Base-by-base conservation (phyloP, 1,140 invertebrate genomes). In the Pogonus chalceus region DNA sequence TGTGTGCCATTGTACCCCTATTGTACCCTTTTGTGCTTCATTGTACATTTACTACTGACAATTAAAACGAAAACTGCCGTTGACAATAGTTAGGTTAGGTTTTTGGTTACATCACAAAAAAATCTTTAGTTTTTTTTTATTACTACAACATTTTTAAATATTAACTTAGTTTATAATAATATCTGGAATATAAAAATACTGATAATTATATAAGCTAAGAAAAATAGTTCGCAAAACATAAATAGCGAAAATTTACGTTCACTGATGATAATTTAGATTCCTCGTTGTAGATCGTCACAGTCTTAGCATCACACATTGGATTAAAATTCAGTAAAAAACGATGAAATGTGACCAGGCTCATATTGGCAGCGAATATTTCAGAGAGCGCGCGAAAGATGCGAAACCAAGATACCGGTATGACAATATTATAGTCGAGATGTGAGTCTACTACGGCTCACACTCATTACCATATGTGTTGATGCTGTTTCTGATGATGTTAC, bases 161-260 rank as follows among this genome's bases (percentile, higher is more conserved):
- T n/a, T n/a, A n/a, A n/a, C n/a, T n/a, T n/a, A n/a, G n/a, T n/a
- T n/a, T n/a, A n/a, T n/a, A n/a, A n/a, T n/a, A n/a, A n/a, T n/a
- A n/a, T n/a, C n/a, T n/a, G n/a, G n/a, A n/a, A n/a, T n/a, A n/a
- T n/a, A n/a, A n/a, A n/a, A n/a, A n/a, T n/a, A n/a, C n/a, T n/a
- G n/a, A n/a, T n/a, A n/a, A n/a, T n/a, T n/a, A n/a, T n/a, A n/a
- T n/a, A n/a, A n/a, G n/a, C n/a, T n/a, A n/a, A n/a, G n/a, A n/a
- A n/a, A n/a, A n/a, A n/a, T 20, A 9, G 24, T 22, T 26, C 46
- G 53, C 9, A 37, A 26, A 20, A 14, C 47, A 21, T 55, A 55
- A 55, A 55, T 55, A 26, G 49, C 60, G 53, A 52, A 58, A n/a
- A n/a, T 43, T 43, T 43, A 43, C 37, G 37, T 43, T 9, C 37